These are phyloP conservation scores for Hephaestus fuliginosus DNA, from an alignment of 2,797 vertebrate genomes.

Conservation along the genomic window DNA sequence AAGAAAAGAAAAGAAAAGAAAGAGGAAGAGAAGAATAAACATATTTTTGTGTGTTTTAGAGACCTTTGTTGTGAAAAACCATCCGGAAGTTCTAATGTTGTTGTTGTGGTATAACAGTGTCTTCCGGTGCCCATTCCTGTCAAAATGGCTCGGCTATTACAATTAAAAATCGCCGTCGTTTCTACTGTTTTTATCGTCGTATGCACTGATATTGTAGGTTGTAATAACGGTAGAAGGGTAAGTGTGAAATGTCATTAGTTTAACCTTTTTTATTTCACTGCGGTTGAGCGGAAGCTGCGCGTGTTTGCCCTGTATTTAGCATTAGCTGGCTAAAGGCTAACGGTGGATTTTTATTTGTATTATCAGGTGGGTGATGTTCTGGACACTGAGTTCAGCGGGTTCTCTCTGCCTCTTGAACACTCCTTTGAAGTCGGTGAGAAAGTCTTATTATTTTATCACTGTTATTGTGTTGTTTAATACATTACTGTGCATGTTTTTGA, in stretches of 20 bases:
- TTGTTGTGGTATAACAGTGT: rapidly evolving
- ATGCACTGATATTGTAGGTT: conserved; percentile 47
- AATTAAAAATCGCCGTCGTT: conserved; percentile 35
- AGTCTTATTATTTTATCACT: neutral
- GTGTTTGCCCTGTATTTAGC: conserved; percentile 46
- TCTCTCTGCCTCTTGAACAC: conserved; percentile 90
- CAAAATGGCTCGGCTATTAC: conserved; percentile 71
- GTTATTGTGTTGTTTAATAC: rapidly evolving
- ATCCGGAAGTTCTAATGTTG: conserved; percentile 34
- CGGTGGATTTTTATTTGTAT: conserved; percentile 19
- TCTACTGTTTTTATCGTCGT: conserved; percentile 51
- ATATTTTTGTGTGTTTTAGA: neutral
- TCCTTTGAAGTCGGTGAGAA: conserved; percentile 93
- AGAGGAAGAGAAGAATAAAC: too few species aligned
- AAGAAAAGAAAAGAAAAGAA: neutral
- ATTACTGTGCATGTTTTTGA: neutral
- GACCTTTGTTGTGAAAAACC: conserved; percentile 45
- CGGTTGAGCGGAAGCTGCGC: conserved; percentile 1
- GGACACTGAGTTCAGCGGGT: conserved; percentile 88
- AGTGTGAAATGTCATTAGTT: conserved; percentile 20
- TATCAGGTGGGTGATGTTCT: conserved; percentile 84
- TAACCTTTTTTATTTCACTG: rapidly evolving
- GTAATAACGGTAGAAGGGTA: conserved; percentile 83
- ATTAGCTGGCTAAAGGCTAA: conserved; percentile 53
- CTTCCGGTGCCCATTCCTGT: conserved; percentile 39